These are phyloP conservation scores for Notothenia rossii DNA, from an alignment of 2,113 vertebrate species.

Conservation along the genomic window DNA sequence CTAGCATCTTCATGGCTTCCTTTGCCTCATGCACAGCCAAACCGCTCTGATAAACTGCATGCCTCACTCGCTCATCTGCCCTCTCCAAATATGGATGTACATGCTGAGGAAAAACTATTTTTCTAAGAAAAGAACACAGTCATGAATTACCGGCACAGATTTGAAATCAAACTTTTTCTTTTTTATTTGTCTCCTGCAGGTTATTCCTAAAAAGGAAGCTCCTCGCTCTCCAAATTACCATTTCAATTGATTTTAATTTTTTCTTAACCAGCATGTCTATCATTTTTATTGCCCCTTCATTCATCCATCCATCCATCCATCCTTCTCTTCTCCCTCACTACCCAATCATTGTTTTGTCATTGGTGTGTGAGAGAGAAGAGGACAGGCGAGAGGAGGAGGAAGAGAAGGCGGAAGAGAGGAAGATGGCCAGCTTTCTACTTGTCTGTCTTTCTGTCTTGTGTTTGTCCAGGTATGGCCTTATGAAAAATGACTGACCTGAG, in stretches of 20 bases:
- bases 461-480: conserved; percentile 19
- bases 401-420: conserved; percentile 75
- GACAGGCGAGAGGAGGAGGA: conserved; percentile 75
- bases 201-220: conserved; percentile 82
- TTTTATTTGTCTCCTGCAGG: conserved; percentile 82
- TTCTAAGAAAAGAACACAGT: neutral
- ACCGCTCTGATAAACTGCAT: conserved; percentile 27
- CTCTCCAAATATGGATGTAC: conserved; percentile 40
- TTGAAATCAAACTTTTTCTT: conserved; percentile 71
- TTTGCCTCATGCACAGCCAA: neutral
- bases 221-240: conserved; percentile 61
- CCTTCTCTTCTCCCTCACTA: conserved; percentile 55
- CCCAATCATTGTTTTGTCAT: conserved; percentile 80
- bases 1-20: neutral
- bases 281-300: conserved; percentile 51
- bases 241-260: conserved; percentile 50
- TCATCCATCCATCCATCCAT: conserved; percentile 25
- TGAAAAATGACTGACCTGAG: neutral
- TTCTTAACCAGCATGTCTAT: conserved; percentile 63
- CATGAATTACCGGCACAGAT: conserved; percentile 37
- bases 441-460: conserved; percentile 52
- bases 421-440: conserved; percentile 74
- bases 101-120: conserved; percentile 49
- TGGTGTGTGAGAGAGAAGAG: conserved; percentile 76
- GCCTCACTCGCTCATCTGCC: conserved; percentile 42